phyloP scores from a whole-genome alignment of 2,113 vertebrate genomes.

The Chiloscyllium plagiosum region DNA sequence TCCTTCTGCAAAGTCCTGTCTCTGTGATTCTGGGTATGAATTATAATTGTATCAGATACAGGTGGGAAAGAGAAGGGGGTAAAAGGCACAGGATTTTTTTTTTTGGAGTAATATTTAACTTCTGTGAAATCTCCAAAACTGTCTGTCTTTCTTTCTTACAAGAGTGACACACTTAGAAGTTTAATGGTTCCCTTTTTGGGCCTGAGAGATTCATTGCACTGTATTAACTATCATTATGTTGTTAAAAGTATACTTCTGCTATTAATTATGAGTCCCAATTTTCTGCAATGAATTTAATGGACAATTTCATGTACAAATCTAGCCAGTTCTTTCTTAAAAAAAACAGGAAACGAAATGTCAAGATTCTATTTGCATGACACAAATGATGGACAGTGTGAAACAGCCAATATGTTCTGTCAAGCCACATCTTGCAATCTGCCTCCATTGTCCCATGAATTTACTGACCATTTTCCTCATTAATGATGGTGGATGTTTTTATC shows the following conservation, averaged over 20 bases:
- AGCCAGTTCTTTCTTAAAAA: background rate
- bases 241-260: background rate
- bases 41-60: background rate
- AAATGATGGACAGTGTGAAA: background rate
- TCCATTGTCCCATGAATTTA: background rate
- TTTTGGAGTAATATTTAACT: background rate
- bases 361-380: background rate
- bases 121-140: background rate
- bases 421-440: background rate
- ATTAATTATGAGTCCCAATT: background rate
- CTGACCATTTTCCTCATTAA: background rate
- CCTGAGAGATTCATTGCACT: background rate
- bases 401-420: background rate
- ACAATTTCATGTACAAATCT: background rate
- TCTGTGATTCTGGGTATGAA: background rate
- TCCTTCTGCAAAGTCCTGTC: too few relatives aligned
- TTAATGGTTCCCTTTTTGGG: background rate
- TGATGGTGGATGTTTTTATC: background rate
- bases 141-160: background rate
- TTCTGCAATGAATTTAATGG: background rate
- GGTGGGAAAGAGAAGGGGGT: background rate
- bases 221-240: background rate
- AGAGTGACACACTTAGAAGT: background rate
- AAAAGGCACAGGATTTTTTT: background rate
- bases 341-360: too few relatives aligned